Evolutionary conservation across 1,140 invertebrate species (phyloP).

Genomic region (Palaemon carinicauda): DNA sequence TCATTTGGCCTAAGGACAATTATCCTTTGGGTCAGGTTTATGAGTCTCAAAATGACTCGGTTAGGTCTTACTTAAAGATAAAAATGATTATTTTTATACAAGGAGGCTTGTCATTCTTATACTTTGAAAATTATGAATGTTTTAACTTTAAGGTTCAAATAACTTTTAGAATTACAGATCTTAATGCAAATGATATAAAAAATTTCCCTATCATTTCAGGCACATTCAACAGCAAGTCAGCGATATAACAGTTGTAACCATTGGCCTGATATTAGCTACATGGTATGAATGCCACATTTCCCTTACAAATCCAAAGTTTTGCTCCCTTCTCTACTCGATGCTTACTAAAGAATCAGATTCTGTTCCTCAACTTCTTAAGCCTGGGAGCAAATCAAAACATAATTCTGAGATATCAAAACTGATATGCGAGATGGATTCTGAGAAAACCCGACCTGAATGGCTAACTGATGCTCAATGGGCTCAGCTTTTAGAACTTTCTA

Average conservation of each 20-base stretch:
- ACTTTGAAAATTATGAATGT: no score
- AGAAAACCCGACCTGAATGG: not conserved
- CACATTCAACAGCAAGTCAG: slow-evolving; percentile 50
- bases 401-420: not conserved
- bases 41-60: no score
- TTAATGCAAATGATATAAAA: not conserved
- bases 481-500: slow-evolving; percentile 11
- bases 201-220: not conserved
- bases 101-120: no score
- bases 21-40: no score
- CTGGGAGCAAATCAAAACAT: no score
- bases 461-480: slow-evolving; percentile 43
- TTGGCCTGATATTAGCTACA: slow-evolving; percentile 47
- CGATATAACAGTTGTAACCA: slow-evolving; percentile 32
- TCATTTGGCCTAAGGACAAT: no score
- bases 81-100: no score
- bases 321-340: slow-evolving; percentile 33
- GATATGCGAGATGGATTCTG: not conserved
- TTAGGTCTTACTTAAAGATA: no score
- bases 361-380: no score
- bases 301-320: slow-evolving; percentile 14
- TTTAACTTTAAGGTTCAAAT: no score
- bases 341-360: not conserved
- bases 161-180: no score
- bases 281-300: slow-evolving; percentile 57